Percentiles rank a stretch among this genome's conserved stretches.
These are phyloP conservation scores for Aradophagus sp. DNA, from an alignment of 1,140 invertebrate species.

Conservation along the genomic window DNA sequence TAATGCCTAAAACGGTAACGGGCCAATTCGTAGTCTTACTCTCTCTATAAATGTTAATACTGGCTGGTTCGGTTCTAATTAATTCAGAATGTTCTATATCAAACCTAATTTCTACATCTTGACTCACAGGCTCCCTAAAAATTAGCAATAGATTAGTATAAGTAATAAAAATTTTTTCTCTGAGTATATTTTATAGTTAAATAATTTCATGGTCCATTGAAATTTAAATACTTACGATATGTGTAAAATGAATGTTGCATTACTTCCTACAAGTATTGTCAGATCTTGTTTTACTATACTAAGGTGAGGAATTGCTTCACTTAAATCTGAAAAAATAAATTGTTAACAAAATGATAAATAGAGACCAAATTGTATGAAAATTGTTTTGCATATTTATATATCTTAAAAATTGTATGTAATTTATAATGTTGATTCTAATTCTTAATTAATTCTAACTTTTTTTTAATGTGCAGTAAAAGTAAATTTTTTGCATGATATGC, in stretches of 20 bases:
- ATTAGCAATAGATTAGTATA: slow-evolving; percentile 15
- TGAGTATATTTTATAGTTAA: too few relatives aligned
- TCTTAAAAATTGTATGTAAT: too few relatives aligned
- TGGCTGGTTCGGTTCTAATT: slow-evolving; percentile 53
- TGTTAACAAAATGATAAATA: slow-evolving; percentile 2
- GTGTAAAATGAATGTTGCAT: slow-evolving; percentile 64
- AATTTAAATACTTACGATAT: slow-evolving; percentile 64
- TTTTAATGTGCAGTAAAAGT: too few relatives aligned
- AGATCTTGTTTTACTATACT: slow-evolving; percentile 68
- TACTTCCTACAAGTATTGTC: slow-evolving; percentile 64
- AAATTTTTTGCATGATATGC: too few relatives aligned
- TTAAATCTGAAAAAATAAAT: slow-evolving; percentile 45
- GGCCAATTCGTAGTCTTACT: slow-evolving; percentile 63
- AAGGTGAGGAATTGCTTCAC: slow-evolving; percentile 46
- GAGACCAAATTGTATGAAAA: neutral
- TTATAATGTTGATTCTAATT: too few relatives aligned
- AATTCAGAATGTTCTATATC: slow-evolving; percentile 65
- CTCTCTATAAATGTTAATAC: slow-evolving; percentile 44
- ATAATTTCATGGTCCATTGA: too few relatives aligned
- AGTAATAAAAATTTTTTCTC: too few relatives aligned
- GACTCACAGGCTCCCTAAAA: slow-evolving; percentile 55
- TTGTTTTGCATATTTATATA: neutral
- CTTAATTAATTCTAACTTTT: too few relatives aligned
- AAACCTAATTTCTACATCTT: slow-evolving; percentile 57
- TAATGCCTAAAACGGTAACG: slow-evolving; percentile 76